These are phyloP conservation scores for Circaetus cinerascens DNA, from an alignment of 2,113 vertebrate genomes.

Conservation along the genomic window DNA sequence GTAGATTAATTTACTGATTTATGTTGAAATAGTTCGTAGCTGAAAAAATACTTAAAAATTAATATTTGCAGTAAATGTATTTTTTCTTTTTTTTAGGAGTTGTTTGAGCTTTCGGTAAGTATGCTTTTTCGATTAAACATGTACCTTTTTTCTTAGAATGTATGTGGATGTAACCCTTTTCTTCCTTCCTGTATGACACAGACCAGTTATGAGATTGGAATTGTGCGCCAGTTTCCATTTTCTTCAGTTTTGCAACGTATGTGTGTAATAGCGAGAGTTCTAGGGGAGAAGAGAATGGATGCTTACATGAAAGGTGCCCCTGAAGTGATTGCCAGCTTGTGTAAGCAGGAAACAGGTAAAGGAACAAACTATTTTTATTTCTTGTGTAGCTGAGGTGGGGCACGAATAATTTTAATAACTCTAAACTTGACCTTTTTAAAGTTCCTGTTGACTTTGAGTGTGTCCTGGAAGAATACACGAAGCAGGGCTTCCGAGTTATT, in stretches of 20 bases:
- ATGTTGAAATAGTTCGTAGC: not conserved
- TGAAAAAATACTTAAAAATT: not conserved
- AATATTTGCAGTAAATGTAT: not conserved
- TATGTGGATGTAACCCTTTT: not conserved
- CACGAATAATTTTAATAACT: not conserved
- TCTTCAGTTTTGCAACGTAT: slow-evolving; percentile 93
- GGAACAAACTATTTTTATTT: not conserved
- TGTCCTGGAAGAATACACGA: slow-evolving; percentile 92
- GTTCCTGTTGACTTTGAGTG: slow-evolving; percentile 88
- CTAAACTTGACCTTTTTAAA: slow-evolving; percentile 43
- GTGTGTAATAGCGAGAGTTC: slow-evolving; percentile 87
- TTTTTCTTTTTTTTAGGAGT: slow-evolving; percentile 77
- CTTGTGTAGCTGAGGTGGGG: not conserved
- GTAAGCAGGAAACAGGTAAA: slow-evolving; percentile 90
- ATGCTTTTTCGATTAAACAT: not conserved
- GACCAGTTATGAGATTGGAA: slow-evolving; percentile 91
- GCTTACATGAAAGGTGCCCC: slow-evolving; percentile 95
- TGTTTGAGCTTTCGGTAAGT: slow-evolving; percentile 92
- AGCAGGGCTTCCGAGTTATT: slow-evolving; percentile 95
- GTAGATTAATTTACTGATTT: not conserved
- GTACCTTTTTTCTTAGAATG: not conserved
- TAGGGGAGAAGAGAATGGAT: slow-evolving; percentile 94
- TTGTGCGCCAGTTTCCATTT: slow-evolving; percentile 96
- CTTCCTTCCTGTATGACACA: slow-evolving; percentile 44
- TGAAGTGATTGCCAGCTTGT: slow-evolving; percentile 89